Percentiles rank a stretch among this genome's conserved stretches.
Evolutionary conservation across 2,113 vertebrate species (phyloP).

Genomic region (Apeltes quadracus): DNA sequence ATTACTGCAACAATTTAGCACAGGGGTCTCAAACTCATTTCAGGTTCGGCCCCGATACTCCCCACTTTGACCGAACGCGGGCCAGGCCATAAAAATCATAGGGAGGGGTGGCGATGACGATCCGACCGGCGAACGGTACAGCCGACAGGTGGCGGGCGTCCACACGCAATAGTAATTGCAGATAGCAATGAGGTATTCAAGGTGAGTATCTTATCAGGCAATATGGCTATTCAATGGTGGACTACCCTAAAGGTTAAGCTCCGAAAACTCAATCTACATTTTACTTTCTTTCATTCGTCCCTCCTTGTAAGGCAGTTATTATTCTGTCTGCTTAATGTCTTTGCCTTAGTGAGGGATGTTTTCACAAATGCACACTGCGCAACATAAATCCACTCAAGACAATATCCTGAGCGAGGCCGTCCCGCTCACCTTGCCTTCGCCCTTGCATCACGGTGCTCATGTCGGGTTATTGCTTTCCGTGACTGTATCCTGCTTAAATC

Average conservation of each 20-base stretch:
- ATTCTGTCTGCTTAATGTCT: neutral
- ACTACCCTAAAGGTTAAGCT: neutral
- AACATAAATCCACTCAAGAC: conserved; percentile 1
- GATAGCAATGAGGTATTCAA: neutral
- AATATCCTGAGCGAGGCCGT: neutral
- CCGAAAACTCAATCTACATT: neutral
- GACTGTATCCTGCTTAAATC: conserved; percentile 19
- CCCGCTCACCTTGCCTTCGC: neutral
- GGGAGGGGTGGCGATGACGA: too few species aligned
- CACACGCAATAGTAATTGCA: neutral
- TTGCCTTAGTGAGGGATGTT: neutral
- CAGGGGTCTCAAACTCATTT: too few species aligned
- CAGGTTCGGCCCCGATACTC: too few species aligned
- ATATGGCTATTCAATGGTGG: neutral
- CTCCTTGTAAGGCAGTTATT: neutral
- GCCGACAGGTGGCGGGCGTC: too few species aligned
- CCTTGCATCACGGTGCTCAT: neutral
- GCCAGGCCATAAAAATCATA: too few species aligned
- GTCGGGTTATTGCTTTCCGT: conserved; percentile 32
- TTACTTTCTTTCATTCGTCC: neutral
- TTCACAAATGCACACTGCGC: neutral
- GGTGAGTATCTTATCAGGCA: neutral
- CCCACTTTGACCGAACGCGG: too few species aligned
- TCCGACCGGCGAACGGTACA: too few species aligned
- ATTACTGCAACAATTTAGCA: too few species aligned